Evolutionary conservation across 30 jellyfish, hydroid and myxozoan genomes (phyloP).

Genomic region (Chrysaora quinquecirrha): DNA sequence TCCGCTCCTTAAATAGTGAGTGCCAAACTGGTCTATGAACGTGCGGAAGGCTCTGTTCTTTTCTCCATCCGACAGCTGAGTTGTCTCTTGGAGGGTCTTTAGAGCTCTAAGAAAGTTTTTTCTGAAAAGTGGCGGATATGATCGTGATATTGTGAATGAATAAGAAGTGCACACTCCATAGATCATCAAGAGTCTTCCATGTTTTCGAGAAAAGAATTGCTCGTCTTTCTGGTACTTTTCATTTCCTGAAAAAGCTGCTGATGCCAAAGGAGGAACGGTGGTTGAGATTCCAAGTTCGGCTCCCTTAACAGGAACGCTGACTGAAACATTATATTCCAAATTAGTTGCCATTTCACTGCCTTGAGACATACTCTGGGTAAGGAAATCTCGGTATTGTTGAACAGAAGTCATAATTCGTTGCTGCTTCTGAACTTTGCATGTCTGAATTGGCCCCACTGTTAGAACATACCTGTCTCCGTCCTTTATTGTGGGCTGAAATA

Average conservation of each 20-base stretch:
- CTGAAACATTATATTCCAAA: background rate
- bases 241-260: slow-evolving; percentile 14
- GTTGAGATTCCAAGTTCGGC: slow-evolving; percentile 30
- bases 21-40: background rate
- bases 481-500: background rate
- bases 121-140: background rate
- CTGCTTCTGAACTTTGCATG: background rate
- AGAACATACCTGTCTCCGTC: background rate
- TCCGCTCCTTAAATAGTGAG: background rate
- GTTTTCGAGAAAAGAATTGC: slow-evolving; percentile 12
- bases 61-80: background rate
- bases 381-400: background rate
- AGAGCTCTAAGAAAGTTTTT: background rate
- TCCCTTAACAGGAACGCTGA: background rate
- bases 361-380: background rate
- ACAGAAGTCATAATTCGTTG: background rate
- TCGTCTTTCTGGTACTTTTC: background rate
- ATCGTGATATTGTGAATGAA: slow-evolving; percentile 12
- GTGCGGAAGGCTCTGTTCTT: background rate
- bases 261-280: slow-evolving; percentile 39
- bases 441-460: background rate
- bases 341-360: background rate
- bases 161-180: slow-evolving; percentile 47
- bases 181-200: slow-evolving; percentile 12
- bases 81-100: background rate